Evolutionary conservation across 1,140 invertebrate genomes (phyloP).

Genomic region (Probaryconus sp.): DNA sequence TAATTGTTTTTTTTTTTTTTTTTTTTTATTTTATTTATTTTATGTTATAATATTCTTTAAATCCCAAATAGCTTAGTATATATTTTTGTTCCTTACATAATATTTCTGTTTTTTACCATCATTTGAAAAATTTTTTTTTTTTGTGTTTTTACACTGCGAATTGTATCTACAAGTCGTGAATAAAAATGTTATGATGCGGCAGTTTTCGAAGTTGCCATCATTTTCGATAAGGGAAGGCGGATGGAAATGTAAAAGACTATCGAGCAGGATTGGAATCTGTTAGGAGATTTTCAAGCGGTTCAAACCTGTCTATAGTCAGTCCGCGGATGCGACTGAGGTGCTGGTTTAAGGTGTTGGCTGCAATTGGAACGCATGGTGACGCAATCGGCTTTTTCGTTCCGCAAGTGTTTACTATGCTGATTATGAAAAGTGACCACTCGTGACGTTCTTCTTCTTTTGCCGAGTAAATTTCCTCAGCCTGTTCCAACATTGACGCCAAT

Average conservation of each 20-base stretch:
- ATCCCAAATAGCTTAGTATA: slow-evolving; percentile 12
- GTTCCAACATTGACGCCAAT: slow-evolving; percentile 71
- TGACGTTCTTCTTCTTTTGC: slow-evolving; percentile 33
- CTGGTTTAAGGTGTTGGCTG: slow-evolving; percentile 68
- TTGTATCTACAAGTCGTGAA: slow-evolving; percentile 53
- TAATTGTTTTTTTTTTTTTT: background rate
- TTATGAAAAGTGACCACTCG: slow-evolving; percentile 73
- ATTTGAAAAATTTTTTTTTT: slow-evolving; percentile 8
- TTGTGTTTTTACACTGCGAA: slow-evolving; percentile 48
- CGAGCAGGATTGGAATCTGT: slow-evolving; percentile 72
- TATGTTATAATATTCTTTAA: slow-evolving; percentile 21
- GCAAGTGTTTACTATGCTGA: slow-evolving; percentile 64
- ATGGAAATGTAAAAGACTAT: slow-evolving; percentile 61
- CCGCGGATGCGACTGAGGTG: slow-evolving; percentile 70
- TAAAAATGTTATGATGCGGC: slow-evolving; percentile 33
- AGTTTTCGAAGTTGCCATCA: slow-evolving; percentile 45
- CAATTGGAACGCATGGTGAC: slow-evolving; percentile 71
- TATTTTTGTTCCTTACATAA: slow-evolving; percentile 2
- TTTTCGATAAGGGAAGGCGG: background rate
- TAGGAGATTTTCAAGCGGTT: slow-evolving; percentile 69
- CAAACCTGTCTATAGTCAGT: slow-evolving; percentile 68
- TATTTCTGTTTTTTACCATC: no score
- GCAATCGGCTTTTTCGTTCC: slow-evolving; percentile 63
- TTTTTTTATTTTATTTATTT: no score
- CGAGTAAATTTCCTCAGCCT: slow-evolving; percentile 69